These are phyloP conservation scores for Pteromalus puparum DNA, from an alignment of 1,140 invertebrate species.

Conservation along the genomic window DNA sequence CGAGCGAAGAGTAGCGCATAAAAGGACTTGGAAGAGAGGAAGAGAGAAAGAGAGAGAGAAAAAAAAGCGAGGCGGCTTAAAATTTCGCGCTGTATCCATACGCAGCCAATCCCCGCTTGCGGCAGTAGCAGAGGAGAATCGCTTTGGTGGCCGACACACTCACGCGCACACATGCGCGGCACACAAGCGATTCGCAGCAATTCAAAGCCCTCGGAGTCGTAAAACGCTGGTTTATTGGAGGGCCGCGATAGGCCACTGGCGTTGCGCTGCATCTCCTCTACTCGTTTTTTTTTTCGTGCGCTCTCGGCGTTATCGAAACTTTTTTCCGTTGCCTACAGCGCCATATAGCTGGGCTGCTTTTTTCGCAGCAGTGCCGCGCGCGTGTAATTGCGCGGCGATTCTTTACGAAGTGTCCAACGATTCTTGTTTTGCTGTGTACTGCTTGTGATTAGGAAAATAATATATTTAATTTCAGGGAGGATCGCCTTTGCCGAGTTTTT, in stretches of 20 bases:
- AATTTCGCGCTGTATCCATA: slow-evolving; percentile 23
- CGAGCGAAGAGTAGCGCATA: not conserved
- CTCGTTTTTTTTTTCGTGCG: not conserved
- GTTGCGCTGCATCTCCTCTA: not conserved
- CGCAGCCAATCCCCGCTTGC: not conserved
- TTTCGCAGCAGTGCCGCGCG: not conserved
- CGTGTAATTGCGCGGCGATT: slow-evolving; percentile 25
- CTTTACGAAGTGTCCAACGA: slow-evolving; percentile 13
- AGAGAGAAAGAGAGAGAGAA: not conserved
- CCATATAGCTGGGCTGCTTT: slow-evolving; percentile 13
- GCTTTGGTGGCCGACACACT: slow-evolving; percentile 4
- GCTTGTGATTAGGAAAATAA: slow-evolving; percentile 22
- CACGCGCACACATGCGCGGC: too few relatives aligned
- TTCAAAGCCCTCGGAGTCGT: slow-evolving; percentile 32
- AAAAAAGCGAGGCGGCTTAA: slow-evolving; percentile 3
- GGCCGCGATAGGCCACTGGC: slow-evolving; percentile 10
- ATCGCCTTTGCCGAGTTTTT: not conserved
- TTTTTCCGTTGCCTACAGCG: slow-evolving; percentile 3
- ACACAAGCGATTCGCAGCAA: not conserved
- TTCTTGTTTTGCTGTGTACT: not conserved
- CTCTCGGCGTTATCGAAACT: slow-evolving; percentile 41
- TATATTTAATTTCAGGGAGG: not conserved
- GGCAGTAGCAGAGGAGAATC: not conserved
- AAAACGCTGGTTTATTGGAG: slow-evolving; percentile 47
- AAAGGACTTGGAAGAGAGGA: not conserved